phyloP scores from a whole-genome alignment of 2,797 vertebrate species.

The Periparus ater region DNA sequence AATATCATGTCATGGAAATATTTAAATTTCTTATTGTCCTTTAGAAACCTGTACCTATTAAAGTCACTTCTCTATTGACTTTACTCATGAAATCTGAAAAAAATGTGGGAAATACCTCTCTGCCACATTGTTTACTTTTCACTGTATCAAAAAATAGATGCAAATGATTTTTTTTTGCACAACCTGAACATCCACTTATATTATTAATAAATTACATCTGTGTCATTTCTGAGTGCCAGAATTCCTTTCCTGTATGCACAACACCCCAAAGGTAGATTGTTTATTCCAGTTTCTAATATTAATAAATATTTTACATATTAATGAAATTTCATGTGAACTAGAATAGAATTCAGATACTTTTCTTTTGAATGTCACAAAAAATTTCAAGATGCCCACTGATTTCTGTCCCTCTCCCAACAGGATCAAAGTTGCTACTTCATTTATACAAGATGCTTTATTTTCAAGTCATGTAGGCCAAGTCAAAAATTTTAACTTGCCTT shows the following conservation, averaged over 20 bases:
- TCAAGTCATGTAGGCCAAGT: neutral
- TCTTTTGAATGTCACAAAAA: neutral
- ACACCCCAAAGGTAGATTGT: neutral
- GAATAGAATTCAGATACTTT: neutral
- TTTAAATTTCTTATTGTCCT: neutral
- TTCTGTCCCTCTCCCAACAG: neutral
- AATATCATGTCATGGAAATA: neutral
- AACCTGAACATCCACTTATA: neutral
- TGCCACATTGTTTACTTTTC: neutral
- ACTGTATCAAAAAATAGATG: neutral
- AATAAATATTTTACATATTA: neutral
- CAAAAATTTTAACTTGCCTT: neutral
- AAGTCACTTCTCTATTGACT: neutral
- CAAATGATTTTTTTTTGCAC: neutral
- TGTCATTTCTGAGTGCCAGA: neutral
- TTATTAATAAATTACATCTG: neutral
- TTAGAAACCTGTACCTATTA: neutral
- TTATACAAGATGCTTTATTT: neutral
- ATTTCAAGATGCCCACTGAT: neutral
- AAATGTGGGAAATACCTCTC: neutral
- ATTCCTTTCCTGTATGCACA: neutral
- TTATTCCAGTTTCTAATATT: neutral
- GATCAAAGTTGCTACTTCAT: neutral
- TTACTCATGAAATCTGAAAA: neutral
- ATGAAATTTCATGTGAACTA: neutral